Percentiles rank a stretch among this genome's conserved stretches.
These are phyloP conservation scores for Toxotes jaculatrix DNA, from an alignment of 2,113 vertebrate genomes.

Conservation along the genomic window DNA sequence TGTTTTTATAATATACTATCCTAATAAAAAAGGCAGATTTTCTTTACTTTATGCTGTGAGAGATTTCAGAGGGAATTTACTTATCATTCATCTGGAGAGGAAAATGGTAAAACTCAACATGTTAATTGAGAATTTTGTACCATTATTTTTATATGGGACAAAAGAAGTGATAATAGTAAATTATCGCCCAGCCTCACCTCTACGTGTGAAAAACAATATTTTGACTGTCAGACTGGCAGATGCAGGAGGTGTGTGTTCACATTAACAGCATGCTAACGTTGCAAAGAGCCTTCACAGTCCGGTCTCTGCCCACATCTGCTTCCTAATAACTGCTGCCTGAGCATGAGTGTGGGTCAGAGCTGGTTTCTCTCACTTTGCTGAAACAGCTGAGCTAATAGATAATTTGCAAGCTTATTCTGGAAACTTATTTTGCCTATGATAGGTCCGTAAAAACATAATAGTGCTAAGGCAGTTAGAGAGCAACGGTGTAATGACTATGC, in stretches of 20 bases:
- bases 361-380: neutral
- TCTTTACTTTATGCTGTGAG: no score
- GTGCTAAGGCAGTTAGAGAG: neutral
- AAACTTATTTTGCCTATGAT: neutral
- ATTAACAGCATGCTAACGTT: constrained; percentile 22
- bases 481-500: neutral
- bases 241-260: constrained; percentile 18
- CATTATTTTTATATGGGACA: constrained; percentile 15
- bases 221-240: constrained; percentile 8
- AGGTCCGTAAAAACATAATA: neutral
- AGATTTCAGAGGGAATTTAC: neutral
- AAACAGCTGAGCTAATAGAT: neutral
- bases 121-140: constrained; percentile 17
- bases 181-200: constrained; percentile 29
- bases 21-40: no score
- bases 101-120: neutral
- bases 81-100: neutral
- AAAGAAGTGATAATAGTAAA: constrained; percentile 30
- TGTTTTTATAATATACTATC: no score
- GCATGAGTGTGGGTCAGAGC: neutral
- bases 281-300: constrained; percentile 43
- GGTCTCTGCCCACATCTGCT: constrained; percentile 31
- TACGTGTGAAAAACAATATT: constrained; percentile 31
- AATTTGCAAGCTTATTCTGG: neutral
- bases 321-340: constrained; percentile 9